Conservation (phyloP, 2,113 vertebrate genomes). For the Lanius collurio region DNA sequence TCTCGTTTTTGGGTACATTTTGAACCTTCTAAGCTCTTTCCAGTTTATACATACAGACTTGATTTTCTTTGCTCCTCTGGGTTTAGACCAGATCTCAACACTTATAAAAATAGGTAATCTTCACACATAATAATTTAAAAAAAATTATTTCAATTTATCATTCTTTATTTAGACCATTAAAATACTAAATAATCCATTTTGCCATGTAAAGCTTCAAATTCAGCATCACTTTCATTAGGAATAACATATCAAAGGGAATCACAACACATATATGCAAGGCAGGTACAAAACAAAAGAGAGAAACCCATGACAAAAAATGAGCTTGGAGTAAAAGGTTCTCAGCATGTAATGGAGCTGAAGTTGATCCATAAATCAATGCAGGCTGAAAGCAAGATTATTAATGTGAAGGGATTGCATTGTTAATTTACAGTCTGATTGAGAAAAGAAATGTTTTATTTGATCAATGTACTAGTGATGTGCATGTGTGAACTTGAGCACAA, state of each 20-base stretch:
- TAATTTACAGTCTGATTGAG: conserved; percentile 61
- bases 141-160: neutral
- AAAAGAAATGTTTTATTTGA: conserved; percentile 21
- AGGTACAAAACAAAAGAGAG: conserved; percentile 56
- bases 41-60: neutral
- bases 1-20: neutral
- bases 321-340: conserved; percentile 54
- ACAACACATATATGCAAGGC: conserved; percentile 58
- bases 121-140: neutral
- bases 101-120: neutral
- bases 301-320: conserved; percentile 47
- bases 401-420: conserved; percentile 57
- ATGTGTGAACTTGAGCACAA: neutral
- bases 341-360: conserved; percentile 42
- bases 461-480: neutral
- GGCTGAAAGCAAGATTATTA: conserved; percentile 72
- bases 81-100: neutral
- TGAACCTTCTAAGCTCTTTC: neutral
- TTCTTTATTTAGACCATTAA: neutral
- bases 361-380: conserved; percentile 74
- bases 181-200: neutral
- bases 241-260: neutral
- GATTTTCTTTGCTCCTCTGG: neutral
- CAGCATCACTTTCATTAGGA: neutral
- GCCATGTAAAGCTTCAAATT: conserved; percentile 30